phyloP scores from a whole-genome alignment of 37 sponge, comb jelly and placozoan genomes.

The Eunapius fragilis region DNA sequence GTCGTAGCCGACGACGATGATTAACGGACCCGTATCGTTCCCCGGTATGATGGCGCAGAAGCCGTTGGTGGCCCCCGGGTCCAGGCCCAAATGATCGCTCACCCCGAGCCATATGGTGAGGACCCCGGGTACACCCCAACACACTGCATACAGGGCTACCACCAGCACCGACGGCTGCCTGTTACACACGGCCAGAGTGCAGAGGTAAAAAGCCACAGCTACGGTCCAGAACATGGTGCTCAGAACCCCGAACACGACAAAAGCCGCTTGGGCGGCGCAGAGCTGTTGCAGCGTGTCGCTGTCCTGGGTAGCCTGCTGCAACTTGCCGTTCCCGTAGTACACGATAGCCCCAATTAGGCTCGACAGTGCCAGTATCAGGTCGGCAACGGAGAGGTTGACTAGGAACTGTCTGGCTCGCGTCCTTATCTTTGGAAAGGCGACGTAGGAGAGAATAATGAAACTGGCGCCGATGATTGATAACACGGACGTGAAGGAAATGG shows the following conservation, averaged over 20 bases:
- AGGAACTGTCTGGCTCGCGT: slow-evolving; percentile 53
- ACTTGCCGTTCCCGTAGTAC: slow-evolving; percentile 13
- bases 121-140: slow-evolving; percentile 52
- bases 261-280: slow-evolving; percentile 49
- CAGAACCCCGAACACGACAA: slow-evolving; percentile 32
- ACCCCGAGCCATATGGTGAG: slow-evolving; percentile 22
- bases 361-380: slow-evolving; percentile 55
- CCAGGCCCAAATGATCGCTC: slow-evolving; percentile 21
- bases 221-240: slow-evolving; percentile 65
- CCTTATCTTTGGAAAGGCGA: slow-evolving; percentile 54
- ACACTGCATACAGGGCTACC: slow-evolving; percentile 24
- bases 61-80: not conserved
- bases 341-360: slow-evolving; percentile 44
- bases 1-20: slow-evolving; percentile 41
- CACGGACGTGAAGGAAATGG: slow-evolving; percentile 29
- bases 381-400: slow-evolving; percentile 71
- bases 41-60: slow-evolving; percentile 12
- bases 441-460: slow-evolving; percentile 65
- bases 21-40: slow-evolving; percentile 15
- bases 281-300: not conserved
- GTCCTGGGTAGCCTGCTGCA: not conserved
- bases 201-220: slow-evolving; percentile 62
- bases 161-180: slow-evolving; percentile 12
- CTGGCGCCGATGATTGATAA: slow-evolving; percentile 60
- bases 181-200: slow-evolving; percentile 44